A percentile compares a stretch with the other conserved stretches of the same genome.
phyloP scores from a whole-genome alignment of 2,888 invertebrate genomes.

The Epirrhoe tristata region DNA sequence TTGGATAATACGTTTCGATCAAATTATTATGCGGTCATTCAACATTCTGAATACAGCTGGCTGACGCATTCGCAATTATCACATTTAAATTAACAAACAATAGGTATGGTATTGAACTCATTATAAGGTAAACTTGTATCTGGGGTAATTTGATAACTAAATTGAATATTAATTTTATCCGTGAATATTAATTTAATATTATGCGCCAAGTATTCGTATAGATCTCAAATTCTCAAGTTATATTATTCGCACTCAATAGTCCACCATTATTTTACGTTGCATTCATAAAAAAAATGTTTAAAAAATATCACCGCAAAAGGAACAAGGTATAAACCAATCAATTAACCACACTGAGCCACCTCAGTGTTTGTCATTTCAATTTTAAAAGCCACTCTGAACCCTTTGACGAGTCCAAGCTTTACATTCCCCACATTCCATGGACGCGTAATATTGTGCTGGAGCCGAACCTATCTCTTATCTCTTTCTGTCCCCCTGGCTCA shows the following conservation, averaged over 20 bases:
- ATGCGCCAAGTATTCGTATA: no score
- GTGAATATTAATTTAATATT: no score
- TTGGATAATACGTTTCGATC: background rate
- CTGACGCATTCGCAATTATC: background rate
- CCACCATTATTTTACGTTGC: no score
- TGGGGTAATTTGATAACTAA: no score
- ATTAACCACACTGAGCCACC: constrained; percentile 60
- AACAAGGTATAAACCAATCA: constrained; percentile 58
- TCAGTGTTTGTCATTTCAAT: constrained; percentile 79
- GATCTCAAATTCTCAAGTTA: no score
- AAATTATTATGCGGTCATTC: background rate
- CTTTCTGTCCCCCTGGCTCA: constrained; percentile 57
- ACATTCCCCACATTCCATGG: constrained; percentile 74
- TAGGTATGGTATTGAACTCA: no score
- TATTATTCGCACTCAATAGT: no score
- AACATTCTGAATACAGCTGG: background rate
- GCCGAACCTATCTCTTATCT: constrained; percentile 51
- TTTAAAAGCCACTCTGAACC: constrained; percentile 75
- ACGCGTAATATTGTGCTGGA: constrained; percentile 62
- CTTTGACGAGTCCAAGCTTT: constrained; percentile 74
- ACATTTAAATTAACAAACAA: background rate
- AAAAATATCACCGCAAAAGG: constrained; percentile 10
- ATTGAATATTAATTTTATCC: no score
- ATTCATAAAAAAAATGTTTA: no score
- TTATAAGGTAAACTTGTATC: no score